phyloP scores from a whole-genome alignment of 2,888 invertebrate genomes.

The Drosophila paracracens region DNA sequence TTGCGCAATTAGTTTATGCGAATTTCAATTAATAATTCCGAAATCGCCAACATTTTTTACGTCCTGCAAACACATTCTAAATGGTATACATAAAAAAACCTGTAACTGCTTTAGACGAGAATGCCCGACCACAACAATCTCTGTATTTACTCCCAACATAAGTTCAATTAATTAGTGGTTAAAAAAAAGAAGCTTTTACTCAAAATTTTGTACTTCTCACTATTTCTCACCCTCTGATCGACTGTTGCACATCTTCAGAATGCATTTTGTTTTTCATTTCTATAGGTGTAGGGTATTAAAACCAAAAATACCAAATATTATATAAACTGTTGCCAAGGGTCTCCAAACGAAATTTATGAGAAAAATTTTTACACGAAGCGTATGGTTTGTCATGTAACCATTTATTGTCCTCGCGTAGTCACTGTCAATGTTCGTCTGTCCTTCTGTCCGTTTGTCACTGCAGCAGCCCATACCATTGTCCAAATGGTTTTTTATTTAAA shows the following conservation, averaged over 20 bases:
- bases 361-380: slow-evolving; percentile 71
- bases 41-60: slow-evolving; percentile 22
- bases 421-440: slow-evolving; percentile 29
- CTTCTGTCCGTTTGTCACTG: slow-evolving; percentile 11
- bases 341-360: slow-evolving; percentile 71
- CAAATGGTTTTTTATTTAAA: slow-evolving; percentile 63
- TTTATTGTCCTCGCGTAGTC: slow-evolving; percentile 63
- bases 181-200: neutral
- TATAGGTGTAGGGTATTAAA: neutral
- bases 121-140: neutral
- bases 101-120: neutral
- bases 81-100: neutral
- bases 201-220: neutral
- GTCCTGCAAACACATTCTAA: slow-evolving; percentile 11
- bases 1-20: slow-evolving; percentile 55
- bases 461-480: neutral
- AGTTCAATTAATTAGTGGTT: neutral
- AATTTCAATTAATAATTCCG: slow-evolving; percentile 50
- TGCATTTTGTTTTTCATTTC: neutral
- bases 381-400: slow-evolving; percentile 79
- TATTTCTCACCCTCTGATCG: neutral
- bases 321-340: slow-evolving; percentile 47
- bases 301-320: slow-evolving; percentile 7
- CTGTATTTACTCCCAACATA: neutral
- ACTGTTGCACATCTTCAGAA: neutral